phyloP scores from a whole-genome alignment of 2,113 vertebrate species.

The Emydura subglobosa region DNA sequence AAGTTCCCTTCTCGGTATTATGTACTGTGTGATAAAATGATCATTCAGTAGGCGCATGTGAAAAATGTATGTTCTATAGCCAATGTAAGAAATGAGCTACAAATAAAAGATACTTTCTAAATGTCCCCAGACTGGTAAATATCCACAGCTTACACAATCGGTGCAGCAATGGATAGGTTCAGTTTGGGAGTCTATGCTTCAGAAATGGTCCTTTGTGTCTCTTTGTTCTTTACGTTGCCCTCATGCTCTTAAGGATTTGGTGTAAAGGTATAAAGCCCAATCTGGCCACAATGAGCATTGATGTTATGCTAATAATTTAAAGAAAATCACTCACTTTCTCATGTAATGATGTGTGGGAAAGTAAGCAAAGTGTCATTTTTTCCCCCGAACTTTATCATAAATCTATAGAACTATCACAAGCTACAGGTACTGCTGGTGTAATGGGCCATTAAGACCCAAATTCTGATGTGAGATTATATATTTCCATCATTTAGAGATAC shows the following conservation, averaged over 20 bases:
- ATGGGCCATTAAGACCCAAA: constrained; percentile 57
- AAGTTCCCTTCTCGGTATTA: constrained; percentile 49
- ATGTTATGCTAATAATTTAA: constrained; percentile 56
- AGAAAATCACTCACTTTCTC: constrained; percentile 57
- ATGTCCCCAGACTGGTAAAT: not conserved
- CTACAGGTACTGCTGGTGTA: constrained; percentile 50
- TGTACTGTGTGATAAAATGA: not conserved
- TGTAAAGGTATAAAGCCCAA: not conserved
- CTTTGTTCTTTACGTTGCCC: not conserved
- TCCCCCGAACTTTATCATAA: constrained; percentile 52
- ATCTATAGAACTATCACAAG: constrained; percentile 63
- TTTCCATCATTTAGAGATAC: not conserved
- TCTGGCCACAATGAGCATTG: constrained; percentile 9
- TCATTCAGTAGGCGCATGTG: not conserved
- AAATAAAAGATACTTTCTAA: not conserved
- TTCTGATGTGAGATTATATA: constrained; percentile 30
- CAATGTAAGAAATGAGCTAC: not conserved
- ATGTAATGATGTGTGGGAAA: constrained; percentile 67
- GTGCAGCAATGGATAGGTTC: too few species aligned
- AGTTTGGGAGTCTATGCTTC: too few species aligned
- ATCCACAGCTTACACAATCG: not conserved
- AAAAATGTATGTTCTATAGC: not conserved
- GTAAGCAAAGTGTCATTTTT: constrained; percentile 60
- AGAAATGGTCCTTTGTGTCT: not conserved
- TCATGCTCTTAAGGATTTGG: not conserved